A percentile compares a stretch with the other conserved stretches of the same genome.
Conservation (phyloP, 2,888 invertebrate genomes). For the Caenorhabditis becei region DNA sequence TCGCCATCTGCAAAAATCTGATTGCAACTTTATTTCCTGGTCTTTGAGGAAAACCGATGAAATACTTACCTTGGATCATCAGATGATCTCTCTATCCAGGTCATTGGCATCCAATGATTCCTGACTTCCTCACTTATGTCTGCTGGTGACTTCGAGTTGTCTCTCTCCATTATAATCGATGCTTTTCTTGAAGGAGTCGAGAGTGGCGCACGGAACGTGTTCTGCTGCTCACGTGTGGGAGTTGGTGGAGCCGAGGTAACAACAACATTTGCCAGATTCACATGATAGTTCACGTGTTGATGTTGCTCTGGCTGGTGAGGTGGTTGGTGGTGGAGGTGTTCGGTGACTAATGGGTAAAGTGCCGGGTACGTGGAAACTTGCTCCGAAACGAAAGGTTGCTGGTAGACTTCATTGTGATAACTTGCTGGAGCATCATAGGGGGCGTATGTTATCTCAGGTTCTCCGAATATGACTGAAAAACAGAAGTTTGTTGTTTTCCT, state of each 20-base stretch:
- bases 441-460: background rate
- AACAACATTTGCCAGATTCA: background rate
- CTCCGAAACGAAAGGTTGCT: background rate
- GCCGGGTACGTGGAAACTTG: background rate
- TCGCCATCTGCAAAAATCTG: slow-evolving; percentile 46
- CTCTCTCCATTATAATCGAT: background rate
- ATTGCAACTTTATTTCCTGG: slow-evolving; percentile 44
- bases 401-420: slow-evolving; percentile 5
- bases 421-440: background rate
- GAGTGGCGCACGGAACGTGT: background rate
- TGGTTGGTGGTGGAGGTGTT: no score
- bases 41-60: slow-evolving; percentile 62
- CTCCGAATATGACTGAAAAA: slow-evolving; percentile 35
- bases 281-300: background rate
- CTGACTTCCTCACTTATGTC: slow-evolving; percentile 31
- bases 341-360: background rate
- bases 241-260: background rate
- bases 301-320: background rate
- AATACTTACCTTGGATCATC: slow-evolving; percentile 47
- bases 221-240: background rate
- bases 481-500: no score
- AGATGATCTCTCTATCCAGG: slow-evolving; percentile 52
- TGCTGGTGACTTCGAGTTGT: background rate
- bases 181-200: background rate
- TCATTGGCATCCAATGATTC: slow-evolving; percentile 64